Evolutionary conservation across 2,888 invertebrate genomes (phyloP), one percentile per base, ranked within the genome.

Genomic region (Parnassius glacialis): DNA sequence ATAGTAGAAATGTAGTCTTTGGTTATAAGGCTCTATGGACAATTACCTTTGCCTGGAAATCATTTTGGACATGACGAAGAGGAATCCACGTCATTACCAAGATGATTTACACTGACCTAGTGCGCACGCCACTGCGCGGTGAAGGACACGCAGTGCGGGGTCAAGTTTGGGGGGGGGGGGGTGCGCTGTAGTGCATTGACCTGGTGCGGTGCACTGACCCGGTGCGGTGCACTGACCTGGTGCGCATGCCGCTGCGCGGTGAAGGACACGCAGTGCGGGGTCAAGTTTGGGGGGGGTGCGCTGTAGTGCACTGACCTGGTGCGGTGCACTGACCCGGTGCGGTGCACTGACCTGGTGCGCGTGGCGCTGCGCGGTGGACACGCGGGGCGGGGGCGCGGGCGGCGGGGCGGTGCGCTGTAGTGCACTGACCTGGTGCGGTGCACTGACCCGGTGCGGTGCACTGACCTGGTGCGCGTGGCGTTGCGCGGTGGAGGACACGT

Each of bases 361-460:
- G 16, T 20, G 16, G 16, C 16, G 16, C 16, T 20, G 16, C 16
- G 16, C 87, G 7, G 76, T 61, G 83, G 66, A 70, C n/a, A n/a
- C n/a, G n/a, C n/a, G n/a, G n/a, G n/a, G n/a, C n/a, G n/a, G n/a
- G 92, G 92, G 70, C 94, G 94, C 66, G 94, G 79, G 12, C 94
- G 1, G 16, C 16, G 16, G 16, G 16, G 92, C 57, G 94, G 91
- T 71, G 93, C 93, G 75, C 94, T 2, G 11, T 64, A 93, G 91
- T 68, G 93, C 67, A 94, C 91, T 9, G 7, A 25, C 11, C 9
- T 9, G n/a, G n/a, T n/a, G n/a, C n/a, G n/a, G n/a, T n/a, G n/a
- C n/a, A n/a, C n/a, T n/a, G n/a, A n/a, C n/a, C n/a, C n/a, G 10
- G 3, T 45, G 41, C 9, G 16, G 34, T 9, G 25, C 11, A 57